phyloP scores from a whole-genome alignment of 2,797 vertebrate genomes.

The Rhabdophis nuchalis region DNA sequence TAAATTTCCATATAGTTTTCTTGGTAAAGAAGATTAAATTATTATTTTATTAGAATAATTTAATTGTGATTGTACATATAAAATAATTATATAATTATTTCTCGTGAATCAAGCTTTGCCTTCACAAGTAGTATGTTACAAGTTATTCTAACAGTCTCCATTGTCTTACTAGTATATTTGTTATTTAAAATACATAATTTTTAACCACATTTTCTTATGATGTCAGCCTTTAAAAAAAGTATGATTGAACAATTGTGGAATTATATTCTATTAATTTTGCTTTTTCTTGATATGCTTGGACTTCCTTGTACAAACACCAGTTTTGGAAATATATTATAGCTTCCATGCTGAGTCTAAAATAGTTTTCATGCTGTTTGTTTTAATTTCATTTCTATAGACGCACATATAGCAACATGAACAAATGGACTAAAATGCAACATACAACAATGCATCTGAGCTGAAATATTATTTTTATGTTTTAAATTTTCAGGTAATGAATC shows the following conservation, averaged over 20 bases:
- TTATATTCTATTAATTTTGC: constrained; percentile 6
- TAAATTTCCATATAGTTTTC: not conserved
- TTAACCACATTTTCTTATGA: not conserved
- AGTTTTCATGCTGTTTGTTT: constrained; percentile 29
- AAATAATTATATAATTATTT: not conserved
- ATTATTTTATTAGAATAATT: not conserved
- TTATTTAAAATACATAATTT: not conserved
- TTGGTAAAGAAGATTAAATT: not conserved
- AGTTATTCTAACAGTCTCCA: not conserved
- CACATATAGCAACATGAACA: not conserved
- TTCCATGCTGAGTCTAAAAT: constrained; percentile 18
- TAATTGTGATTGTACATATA: not conserved
- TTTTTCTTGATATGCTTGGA: constrained; percentile 1
- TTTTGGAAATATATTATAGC: not conserved
- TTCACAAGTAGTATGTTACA: not conserved
- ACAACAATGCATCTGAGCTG: not conserved
- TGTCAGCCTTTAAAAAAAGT: not conserved
- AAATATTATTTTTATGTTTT: constrained; percentile 1
- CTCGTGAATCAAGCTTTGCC: not conserved
- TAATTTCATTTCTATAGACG: constrained; percentile 29
- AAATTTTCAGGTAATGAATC: constrained; percentile 4
- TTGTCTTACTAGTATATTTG: not conserved
- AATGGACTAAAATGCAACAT: not conserved
- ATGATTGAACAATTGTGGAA: not conserved
- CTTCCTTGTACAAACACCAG: constrained; percentile 3